Evolutionary conservation across 2,888 invertebrate species (phyloP).

Genomic region (Ypsolopha scabrella): DNA sequence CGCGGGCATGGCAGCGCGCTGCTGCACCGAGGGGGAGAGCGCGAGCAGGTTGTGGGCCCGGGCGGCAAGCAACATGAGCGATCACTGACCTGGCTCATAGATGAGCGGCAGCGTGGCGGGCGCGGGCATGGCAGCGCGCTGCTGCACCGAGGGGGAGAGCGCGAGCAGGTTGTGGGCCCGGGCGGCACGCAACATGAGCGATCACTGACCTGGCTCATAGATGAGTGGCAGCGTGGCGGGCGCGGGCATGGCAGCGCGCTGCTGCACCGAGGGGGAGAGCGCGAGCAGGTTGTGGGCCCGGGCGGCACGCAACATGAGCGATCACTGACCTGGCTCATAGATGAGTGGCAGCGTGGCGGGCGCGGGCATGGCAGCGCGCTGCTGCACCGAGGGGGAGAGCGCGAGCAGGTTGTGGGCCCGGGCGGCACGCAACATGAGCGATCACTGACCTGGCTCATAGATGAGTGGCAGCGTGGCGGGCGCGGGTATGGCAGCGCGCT

Average conservation of each 20-base stretch:
- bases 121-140: constrained; percentile 90
- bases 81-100: no score
- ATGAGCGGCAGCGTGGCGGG: constrained; percentile 94
- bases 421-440: constrained; percentile 95
- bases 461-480: constrained; percentile 94
- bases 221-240: constrained; percentile 94
- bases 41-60: constrained; percentile 90
- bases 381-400: constrained; percentile 89
- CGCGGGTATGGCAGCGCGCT: constrained; percentile 90
- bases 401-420: constrained; percentile 90
- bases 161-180: constrained; percentile 90
- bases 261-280: constrained; percentile 89
- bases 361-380: constrained; percentile 90
- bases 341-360: constrained; percentile 94
- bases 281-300: constrained; percentile 90
- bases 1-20: constrained; percentile 90
- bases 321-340: no score
- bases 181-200: constrained; percentile 95
- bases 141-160: constrained; percentile 89
- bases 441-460: no score
- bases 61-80: constrained; percentile 95
- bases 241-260: constrained; percentile 90
- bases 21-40: constrained; percentile 89
- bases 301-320: constrained; percentile 95
- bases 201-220: no score